These are phyloP conservation scores for Hoplostethus atlanticus DNA, from an alignment of 2,797 vertebrate genomes.

Conservation along the genomic window DNA sequence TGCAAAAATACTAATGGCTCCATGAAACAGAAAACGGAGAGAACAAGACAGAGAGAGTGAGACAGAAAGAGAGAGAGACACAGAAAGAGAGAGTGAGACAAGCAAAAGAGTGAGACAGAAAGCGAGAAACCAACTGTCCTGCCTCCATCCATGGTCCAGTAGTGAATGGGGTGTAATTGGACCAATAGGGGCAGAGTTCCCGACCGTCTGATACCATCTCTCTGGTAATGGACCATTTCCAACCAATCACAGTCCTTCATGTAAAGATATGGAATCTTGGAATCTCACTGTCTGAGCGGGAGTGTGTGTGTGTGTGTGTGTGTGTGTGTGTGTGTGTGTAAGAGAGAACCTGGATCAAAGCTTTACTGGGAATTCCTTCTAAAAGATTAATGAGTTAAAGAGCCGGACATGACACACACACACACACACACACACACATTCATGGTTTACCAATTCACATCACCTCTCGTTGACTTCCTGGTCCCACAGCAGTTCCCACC, in stretches of 20 bases:
- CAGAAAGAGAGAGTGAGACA: neutral
- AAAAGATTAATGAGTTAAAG: no score
- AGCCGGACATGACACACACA: neutral
- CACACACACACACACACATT: no score
- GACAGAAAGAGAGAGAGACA: neutral
- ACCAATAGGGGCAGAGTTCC: slow-evolving; percentile 57
- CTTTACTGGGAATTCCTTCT: no score
- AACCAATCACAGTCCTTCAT: slow-evolving; percentile 64
- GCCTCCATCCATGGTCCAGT: slow-evolving; percentile 51
- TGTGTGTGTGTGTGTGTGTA: neutral
- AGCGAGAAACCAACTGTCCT: slow-evolving; percentile 31
- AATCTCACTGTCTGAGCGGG: slow-evolving; percentile 62
- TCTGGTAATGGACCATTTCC: slow-evolving; percentile 71
- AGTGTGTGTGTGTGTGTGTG: slow-evolving; percentile 35
- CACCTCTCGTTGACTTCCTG: no score
- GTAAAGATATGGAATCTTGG: slow-evolving; percentile 68
- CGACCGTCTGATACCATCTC: slow-evolving; percentile 72
- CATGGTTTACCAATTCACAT: no score
- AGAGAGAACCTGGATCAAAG: no score
- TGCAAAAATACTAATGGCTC: no score
- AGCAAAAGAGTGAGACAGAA: no score
- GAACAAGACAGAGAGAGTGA: slow-evolving; percentile 6
- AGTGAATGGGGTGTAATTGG: slow-evolving; percentile 61
- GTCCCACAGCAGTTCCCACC: no score
- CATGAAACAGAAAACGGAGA: neutral